These are phyloP conservation scores for Sceliomorpha sp. DNA, from an alignment of 2,888 invertebrate genomes.

Conservation along the genomic window DNA sequence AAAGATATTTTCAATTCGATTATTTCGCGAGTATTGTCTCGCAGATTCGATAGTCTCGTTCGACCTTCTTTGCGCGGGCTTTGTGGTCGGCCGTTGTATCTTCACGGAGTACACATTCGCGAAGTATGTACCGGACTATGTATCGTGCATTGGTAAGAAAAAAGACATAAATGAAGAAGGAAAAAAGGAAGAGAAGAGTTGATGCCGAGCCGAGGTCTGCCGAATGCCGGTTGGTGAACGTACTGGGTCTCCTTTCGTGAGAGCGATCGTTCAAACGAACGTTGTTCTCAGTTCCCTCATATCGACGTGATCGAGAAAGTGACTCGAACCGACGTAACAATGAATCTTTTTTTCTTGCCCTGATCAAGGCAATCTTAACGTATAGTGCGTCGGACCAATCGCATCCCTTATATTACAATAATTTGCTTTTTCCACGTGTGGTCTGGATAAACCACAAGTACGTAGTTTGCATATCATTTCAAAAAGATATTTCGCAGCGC, in stretches of 20 bases:
- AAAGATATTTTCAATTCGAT: too few relatives aligned
- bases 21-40: neutral
- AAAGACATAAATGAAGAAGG: conserved; percentile 34
- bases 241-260: conserved; percentile 30
- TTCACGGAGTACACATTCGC: conserved; percentile 14
- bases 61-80: conserved; percentile 7
- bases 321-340: conserved; percentile 5
- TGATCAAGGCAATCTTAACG: neutral
- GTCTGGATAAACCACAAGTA: too few relatives aligned
- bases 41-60: conserved; percentile 1
- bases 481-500: too few relatives aligned
- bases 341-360: conserved; percentile 1
- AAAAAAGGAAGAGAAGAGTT: conserved; percentile 28
- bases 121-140: conserved; percentile 15
- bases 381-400: neutral
- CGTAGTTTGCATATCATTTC: too few relatives aligned
- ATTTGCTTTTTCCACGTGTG: too few relatives aligned
- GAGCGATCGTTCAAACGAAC: conserved; percentile 26
- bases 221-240: conserved; percentile 43
- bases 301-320: conserved; percentile 19
- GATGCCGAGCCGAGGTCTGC: conserved; percentile 32
- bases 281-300: conserved; percentile 30
- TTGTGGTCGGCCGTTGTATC: conserved; percentile 13
- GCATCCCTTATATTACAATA: neutral
- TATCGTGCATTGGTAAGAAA: conserved; percentile 30